Evolutionary conservation across 2,888 invertebrate species (phyloP), one percentile per base, ranked within the genome.

Genomic region (Dione vanillae): DNA sequence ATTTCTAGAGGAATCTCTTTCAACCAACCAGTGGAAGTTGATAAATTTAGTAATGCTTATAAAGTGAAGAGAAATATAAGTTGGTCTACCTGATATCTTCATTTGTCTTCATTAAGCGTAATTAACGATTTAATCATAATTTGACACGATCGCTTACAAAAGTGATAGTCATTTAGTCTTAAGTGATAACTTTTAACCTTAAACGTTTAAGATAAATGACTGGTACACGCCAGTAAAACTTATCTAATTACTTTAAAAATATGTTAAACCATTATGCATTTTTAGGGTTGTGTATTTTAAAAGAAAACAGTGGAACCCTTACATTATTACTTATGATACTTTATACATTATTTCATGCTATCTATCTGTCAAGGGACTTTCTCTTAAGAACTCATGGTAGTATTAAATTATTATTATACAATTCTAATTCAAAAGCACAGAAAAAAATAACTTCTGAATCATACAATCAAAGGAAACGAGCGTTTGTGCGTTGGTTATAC

Each of bases 161-260:
- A 66, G 47, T 20, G 59, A 69, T 49, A 69, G 56, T 69, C 62
- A 45, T 56, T 69, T 51, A 66, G 47, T 47, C 14, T 43, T 59
- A n/a, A 45, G 37, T 49, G 72, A 72, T 72, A 72, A 51, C 69
- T 62, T 69, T 64, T 45, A 45, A 67, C 54, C 59, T 47, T 37
- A n/a, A n/a, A n/a, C 59, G 11, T 59, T 47, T 35, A 19, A 56
- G 72, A 72, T 72, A 72, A 66, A 20, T 35, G 40, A 52, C 61
- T 72, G 20, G 68, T 68, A 51, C 43, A 45, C 43, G 41, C 61
- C 56, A 54, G 41, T 61, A 43, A 35, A 51, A 19, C 0, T 59
- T 69, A 69, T 72, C 69, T 69, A 54, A 35, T 52, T 61, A 59
- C 16, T 49, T 64, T 20, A 45, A 62, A 47, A 59, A 43, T 58